Evolutionary conservation across 2,797 vertebrate genomes (phyloP).

Genomic region (Masticophis lateralis): DNA sequence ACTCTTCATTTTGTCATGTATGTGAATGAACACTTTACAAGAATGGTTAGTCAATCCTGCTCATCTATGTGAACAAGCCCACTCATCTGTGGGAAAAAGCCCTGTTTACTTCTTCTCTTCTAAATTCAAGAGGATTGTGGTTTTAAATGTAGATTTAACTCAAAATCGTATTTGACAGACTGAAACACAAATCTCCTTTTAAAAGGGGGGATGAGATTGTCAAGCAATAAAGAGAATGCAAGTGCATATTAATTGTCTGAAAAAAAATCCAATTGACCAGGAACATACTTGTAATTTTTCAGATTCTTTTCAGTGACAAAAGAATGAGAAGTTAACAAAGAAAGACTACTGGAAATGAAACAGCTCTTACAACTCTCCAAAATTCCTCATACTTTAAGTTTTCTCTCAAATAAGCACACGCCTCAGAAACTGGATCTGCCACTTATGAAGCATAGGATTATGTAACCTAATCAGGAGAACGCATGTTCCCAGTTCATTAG

Average conservation of each 20-base stretch:
- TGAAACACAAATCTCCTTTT: background rate
- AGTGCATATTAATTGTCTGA: background rate
- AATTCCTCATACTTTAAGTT: background rate
- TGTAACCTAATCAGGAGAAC: background rate
- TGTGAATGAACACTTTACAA: background rate
- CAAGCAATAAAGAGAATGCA: background rate
- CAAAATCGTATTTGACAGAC: background rate
- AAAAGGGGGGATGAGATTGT: background rate
- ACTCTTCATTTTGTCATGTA: background rate
- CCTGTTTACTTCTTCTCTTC: background rate
- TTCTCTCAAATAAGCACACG: background rate
- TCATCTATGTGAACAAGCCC: background rate
- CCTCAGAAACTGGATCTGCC: background rate
- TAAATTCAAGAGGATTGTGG: background rate
- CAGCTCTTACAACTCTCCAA: background rate
- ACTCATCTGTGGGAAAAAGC: background rate
- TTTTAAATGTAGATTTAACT: no score
- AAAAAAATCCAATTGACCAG: background rate
- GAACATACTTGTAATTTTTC: background rate
- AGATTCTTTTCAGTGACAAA: background rate
- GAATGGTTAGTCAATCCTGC: background rate
- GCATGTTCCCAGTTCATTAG: background rate
- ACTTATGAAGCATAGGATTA: background rate
- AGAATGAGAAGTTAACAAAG: background rate
- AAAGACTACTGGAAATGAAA: background rate